A percentile compares a stretch with the other conserved stretches of the same genome.
These are phyloP conservation scores for Hypena proboscidalis DNA, from an alignment of 2,888 invertebrate species.

Conservation along the genomic window DNA sequence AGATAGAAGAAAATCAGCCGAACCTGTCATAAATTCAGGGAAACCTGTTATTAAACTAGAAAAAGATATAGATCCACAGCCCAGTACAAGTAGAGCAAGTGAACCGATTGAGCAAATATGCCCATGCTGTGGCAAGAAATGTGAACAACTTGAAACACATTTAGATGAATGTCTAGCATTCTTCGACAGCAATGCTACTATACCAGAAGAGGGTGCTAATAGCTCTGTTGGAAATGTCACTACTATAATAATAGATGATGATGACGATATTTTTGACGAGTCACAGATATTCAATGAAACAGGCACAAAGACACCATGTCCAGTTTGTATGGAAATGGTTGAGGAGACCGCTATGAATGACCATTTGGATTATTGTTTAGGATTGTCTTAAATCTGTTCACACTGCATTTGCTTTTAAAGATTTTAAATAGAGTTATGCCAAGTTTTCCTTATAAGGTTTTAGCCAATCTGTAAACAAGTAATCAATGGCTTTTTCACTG, in stretches of 20 bases:
- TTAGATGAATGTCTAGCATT: slow-evolving; percentile 80
- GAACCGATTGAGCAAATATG: slow-evolving; percentile 54
- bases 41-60: slow-evolving; percentile 43
- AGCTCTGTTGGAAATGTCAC: slow-evolving; percentile 51
- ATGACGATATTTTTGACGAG: slow-evolving; percentile 67
- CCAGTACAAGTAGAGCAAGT: slow-evolving; percentile 42
- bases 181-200: slow-evolving; percentile 72
- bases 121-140: slow-evolving; percentile 71
- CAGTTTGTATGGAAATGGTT: slow-evolving; percentile 85
- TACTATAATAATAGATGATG: slow-evolving; percentile 61
- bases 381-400: slow-evolving; percentile 4
- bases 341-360: slow-evolving; percentile 82
- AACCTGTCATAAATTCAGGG: too few species aligned
- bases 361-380: slow-evolving; percentile 82
- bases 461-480: too few species aligned
- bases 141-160: slow-evolving; percentile 71
- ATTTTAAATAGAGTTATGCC: too few species aligned
- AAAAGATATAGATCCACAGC: slow-evolving; percentile 34
- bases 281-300: slow-evolving; percentile 69
- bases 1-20: background rate
- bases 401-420: too few species aligned
- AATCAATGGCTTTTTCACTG: too few species aligned
- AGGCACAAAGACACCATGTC: slow-evolving; percentile 83
- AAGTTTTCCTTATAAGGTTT: too few species aligned
- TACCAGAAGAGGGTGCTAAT: slow-evolving; percentile 61